Evolutionary conservation across 2,113 vertebrate species (phyloP).

Genomic region (Anhinga anhinga): DNA sequence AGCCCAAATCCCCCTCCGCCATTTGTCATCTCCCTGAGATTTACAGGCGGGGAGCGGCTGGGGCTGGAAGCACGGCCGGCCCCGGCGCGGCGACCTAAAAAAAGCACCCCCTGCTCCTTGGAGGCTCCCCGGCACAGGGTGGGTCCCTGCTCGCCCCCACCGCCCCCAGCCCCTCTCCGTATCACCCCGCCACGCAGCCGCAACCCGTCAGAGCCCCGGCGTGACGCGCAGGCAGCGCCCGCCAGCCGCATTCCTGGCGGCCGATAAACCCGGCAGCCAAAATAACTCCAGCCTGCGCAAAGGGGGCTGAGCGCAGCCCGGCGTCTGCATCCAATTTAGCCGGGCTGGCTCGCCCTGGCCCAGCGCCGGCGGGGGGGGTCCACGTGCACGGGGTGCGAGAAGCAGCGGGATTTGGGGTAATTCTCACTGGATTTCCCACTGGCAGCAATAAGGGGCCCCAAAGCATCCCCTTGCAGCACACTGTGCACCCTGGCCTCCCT

Average conservation of each 20-base stretch:
- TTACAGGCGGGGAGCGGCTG: not conserved
- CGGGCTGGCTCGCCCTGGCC: not conserved
- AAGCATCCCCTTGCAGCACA: fast-evolving
- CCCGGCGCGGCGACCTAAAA: not conserved
- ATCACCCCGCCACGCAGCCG: not conserved
- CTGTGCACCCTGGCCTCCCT: not conserved
- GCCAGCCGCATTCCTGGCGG: conserved; percentile 46
- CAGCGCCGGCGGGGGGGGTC: not conserved
- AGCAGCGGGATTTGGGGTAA: not conserved
- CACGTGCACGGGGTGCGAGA: fast-evolving
- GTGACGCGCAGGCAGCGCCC: not conserved
- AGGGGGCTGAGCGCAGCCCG: not conserved
- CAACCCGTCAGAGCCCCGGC: not conserved
- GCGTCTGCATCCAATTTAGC: not conserved
- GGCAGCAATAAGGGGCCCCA: not conserved
- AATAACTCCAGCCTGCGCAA: not conserved
- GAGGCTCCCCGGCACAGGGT: not conserved
- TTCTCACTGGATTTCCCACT: not conserved
- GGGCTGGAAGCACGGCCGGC: not conserved
- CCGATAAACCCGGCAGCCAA: conserved; percentile 49
- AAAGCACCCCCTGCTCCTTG: not conserved
- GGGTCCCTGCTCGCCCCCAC: not conserved
- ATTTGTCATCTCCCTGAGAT: not conserved
- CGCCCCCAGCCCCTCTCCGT: not conserved
- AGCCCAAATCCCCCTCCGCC: not conserved